phyloP scores from a whole-genome alignment of 2,113 vertebrate species.

The Podarcis cretensis region DNA sequence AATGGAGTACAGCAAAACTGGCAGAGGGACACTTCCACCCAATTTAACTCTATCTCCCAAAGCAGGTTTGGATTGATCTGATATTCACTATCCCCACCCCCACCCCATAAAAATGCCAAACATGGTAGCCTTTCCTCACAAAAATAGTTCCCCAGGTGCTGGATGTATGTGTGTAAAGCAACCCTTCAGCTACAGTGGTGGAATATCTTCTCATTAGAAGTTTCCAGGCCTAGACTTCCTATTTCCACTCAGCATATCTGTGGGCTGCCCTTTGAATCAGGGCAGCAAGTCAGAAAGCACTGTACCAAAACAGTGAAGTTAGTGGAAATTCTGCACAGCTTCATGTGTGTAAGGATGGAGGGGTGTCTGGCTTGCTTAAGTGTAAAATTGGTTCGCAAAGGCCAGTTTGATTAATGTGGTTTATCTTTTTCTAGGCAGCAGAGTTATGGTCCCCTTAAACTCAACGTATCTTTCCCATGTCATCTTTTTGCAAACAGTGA shows the following conservation, averaged over 20 bases:
- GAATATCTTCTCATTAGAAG: neutral
- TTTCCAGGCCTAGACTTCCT: neutral
- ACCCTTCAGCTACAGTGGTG: neutral
- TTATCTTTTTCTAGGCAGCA: neutral
- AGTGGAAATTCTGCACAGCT: neutral
- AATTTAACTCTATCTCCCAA: too few species aligned
- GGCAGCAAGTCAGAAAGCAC: neutral
- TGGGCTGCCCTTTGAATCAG: neutral
- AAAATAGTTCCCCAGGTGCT: neutral
- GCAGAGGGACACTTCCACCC: too few species aligned
- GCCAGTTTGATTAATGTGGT: neutral
- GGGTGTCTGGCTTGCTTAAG: neutral
- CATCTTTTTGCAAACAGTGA: constrained; percentile 10
- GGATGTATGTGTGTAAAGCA: neutral
- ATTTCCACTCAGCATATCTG: neutral
- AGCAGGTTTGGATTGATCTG: too few species aligned
- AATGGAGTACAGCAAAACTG: too few species aligned
- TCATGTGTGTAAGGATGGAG: neutral
- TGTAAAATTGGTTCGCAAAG: neutral
- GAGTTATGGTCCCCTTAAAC: neutral
- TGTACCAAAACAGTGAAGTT: neutral
- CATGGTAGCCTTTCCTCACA: neutral
- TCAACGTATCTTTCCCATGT: neutral
- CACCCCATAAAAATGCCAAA: neutral
- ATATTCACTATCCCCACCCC: neutral